phyloP scores from a whole-genome alignment of 92 coral and sea anemone genomes.

The Blastomussa wellsi region DNA sequence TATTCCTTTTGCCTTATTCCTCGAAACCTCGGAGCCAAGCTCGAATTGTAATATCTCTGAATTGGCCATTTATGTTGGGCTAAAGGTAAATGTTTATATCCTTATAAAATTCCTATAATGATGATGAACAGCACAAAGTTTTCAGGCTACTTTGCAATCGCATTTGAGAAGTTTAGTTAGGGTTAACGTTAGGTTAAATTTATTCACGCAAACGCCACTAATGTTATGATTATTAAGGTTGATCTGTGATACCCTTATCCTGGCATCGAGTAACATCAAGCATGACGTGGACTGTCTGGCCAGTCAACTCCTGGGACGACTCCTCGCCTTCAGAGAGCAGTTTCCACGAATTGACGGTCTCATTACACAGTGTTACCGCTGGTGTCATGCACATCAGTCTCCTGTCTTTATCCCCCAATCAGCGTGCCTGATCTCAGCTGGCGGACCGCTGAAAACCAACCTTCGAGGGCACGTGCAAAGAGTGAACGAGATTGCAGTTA shows the following conservation, averaged over 20 bases:
- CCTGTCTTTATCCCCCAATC: conserved; percentile 72
- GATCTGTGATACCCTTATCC: conserved; percentile 69
- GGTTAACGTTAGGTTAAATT: background rate
- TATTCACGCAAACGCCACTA: background rate
- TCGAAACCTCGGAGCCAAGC: too few species aligned
- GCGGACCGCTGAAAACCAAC: conserved; percentile 83
- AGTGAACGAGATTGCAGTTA: conserved; percentile 67
- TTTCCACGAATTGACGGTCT: conserved; percentile 63
- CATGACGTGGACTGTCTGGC: conserved; percentile 73
- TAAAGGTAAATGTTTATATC: too few species aligned
- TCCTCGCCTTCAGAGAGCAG: conserved; percentile 67
- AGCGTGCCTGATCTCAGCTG: conserved; percentile 84
- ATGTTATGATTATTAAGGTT: conserved; percentile 38
- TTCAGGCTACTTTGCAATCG: background rate
- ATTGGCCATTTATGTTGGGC: too few species aligned
- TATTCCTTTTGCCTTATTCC: too few species aligned
- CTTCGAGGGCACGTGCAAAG: conserved; percentile 84
- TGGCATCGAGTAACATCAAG: conserved; percentile 78
- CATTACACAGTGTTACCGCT: conserved; percentile 70
- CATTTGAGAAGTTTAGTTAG: background rate
- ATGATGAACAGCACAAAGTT: too few species aligned
- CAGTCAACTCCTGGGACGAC: conserved; percentile 74
- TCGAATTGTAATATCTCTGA: too few species aligned
- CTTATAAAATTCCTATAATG: too few species aligned
- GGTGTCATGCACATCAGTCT: conserved; percentile 68